Evolutionary conservation across 2,113 vertebrate species (phyloP), one percentile per base, ranked within the genome.

Genomic region (Thryonomys swinderianus): DNA sequence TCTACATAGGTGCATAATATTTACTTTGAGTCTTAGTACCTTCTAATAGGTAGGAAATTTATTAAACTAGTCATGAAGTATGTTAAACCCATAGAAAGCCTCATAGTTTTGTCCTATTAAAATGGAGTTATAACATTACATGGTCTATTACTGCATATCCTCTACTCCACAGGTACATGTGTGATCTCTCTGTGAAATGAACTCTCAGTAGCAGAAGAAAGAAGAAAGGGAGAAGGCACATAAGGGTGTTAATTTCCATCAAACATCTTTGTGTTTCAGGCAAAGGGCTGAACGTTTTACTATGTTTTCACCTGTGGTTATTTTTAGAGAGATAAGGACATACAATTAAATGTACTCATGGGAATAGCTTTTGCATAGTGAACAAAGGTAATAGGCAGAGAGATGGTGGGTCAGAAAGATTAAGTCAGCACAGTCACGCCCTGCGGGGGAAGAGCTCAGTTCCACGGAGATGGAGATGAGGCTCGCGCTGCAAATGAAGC

Each of bases 211-310:
- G 32, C 20, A 82, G 17, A 69, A 55, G 16, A 80, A 95, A 74
- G 88, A 76, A 88, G 30, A 82, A 91, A 95, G 88, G 12, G 3
- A 84, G 57, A 83, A 55, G 59, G 81, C 1, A 91, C 12, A 74
- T 74, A 76, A 40, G 34, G 14, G 2, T 73, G 51, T 69, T 78
- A 48, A 86, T 21, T 83, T 73, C 32, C 73, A 37, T 93, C 74
- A n/a, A 76, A 37, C 0, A 78, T 51, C 12, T 55, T 40, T 84
- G 2, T 16, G 34, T 7, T 88, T 45, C 73, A 92, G 66, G 53
- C 20, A 82, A 92, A 90, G 45, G n/a, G 5, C 51, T 57, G 61
- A 51, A 62, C 9, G 61, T 9, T 87, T 84, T 42, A 48, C 74
- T 51, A 30, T 40, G 17, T 57, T 30, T 57, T 59, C 62, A 66